Evolutionary conservation across 2,888 invertebrate species (phyloP).

Genomic region (Rhingia rostrata): DNA sequence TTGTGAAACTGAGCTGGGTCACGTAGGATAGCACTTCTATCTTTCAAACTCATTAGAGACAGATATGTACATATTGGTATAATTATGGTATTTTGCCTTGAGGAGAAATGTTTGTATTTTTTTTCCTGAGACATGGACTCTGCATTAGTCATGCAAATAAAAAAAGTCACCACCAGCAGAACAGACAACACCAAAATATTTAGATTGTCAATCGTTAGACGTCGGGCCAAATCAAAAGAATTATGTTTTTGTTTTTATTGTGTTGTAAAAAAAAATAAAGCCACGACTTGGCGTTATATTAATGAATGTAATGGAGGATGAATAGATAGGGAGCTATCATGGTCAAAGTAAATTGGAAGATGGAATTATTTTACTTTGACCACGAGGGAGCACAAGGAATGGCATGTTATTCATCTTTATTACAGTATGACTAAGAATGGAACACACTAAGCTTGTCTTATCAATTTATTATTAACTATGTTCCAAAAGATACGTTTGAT

Average conservation of each 20-base stretch:
- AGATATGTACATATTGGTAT: background rate
- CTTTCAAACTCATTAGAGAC: constrained; percentile 29
- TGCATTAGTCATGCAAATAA: constrained; percentile 50
- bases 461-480: too few relatives aligned
- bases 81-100: background rate
- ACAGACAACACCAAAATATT: constrained; percentile 4
- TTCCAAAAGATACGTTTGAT: too few relatives aligned
- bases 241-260: constrained; percentile 17
- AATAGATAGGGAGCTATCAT: constrained; percentile 5
- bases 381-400: too few relatives aligned
- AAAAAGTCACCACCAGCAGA: background rate
- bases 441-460: too few relatives aligned
- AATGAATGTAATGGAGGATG: background rate
- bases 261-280: background rate
- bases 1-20: constrained; percentile 49
- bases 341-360: constrained; percentile 34
- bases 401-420: too few relatives aligned
- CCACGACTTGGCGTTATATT: background rate
- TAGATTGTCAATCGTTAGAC: background rate
- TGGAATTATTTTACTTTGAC: background rate
- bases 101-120: constrained; percentile 6
- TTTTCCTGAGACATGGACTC: constrained; percentile 29
- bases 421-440: too few relatives aligned
- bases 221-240: background rate
- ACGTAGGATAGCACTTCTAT: constrained; percentile 55